These are phyloP conservation scores for Pediacus dermestoides DNA, from an alignment of 2,888 invertebrate genomes.

Conservation along the genomic window DNA sequence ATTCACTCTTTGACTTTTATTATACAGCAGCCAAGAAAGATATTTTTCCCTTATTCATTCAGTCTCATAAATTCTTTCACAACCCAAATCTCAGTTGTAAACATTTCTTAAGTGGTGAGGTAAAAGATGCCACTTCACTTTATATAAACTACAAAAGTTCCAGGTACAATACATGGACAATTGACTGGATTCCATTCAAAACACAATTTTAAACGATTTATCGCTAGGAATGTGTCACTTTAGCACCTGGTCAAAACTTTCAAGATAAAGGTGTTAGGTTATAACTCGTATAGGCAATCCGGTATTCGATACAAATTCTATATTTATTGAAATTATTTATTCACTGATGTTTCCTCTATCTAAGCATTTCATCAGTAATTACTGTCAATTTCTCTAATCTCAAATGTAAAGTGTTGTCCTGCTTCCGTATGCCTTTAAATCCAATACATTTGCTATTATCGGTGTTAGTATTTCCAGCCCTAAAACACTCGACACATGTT, in stretches of 20 bases:
- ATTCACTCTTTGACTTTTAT: slow-evolving; percentile 2
- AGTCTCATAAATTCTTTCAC: slow-evolving; percentile 8
- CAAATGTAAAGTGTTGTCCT: slow-evolving; percentile 5
- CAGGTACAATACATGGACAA: slow-evolving; percentile 19
- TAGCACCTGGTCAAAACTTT: slow-evolving; percentile 19
- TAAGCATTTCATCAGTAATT: no score
- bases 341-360: no score
- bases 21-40: not conserved
- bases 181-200: slow-evolving; percentile 24
- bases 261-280: no score
- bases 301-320: no score
- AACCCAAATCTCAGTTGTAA: slow-evolving; percentile 14
- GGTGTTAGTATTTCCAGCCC: slow-evolving; percentile 29
- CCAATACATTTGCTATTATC: slow-evolving; percentile 24
- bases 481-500: slow-evolving; percentile 45
- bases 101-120: slow-evolving; percentile 16
- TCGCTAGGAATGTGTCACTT: slow-evolving; percentile 23
- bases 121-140: slow-evolving; percentile 21
- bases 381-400: no score
- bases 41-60: slow-evolving; percentile 13
- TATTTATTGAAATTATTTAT: no score
- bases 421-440: not conserved
- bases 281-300: no score
- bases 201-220: slow-evolving; percentile 26
- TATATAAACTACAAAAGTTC: slow-evolving; percentile 21